A percentile compares a stretch with the other conserved stretches of the same genome.
Conservation (phyloP, 2,888 invertebrate genomes). For the Melipona beecheii region DNA sequence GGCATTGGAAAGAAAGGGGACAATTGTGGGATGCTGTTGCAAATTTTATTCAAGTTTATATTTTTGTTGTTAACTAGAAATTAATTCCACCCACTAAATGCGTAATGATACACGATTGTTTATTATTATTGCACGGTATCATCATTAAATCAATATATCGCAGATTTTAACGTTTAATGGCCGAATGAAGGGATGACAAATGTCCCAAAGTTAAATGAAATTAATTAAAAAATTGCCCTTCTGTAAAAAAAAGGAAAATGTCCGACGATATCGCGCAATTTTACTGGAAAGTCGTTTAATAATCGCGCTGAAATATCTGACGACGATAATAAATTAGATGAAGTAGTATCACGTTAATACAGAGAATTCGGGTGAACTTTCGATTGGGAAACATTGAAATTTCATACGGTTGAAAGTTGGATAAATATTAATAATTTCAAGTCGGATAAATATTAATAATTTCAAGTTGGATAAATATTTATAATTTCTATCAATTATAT, state of each 20-base stretch:
- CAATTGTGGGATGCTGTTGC: no score
- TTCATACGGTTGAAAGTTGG: background rate
- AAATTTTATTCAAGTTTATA: no score
- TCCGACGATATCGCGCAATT: background rate
- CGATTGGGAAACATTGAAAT: background rate
- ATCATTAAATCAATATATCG: no score
- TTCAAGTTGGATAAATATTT: background rate
- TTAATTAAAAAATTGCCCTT: no score
- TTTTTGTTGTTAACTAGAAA: no score
- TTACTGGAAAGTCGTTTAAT: background rate
- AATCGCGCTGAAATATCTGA: background rate
- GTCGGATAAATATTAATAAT: constrained; percentile 8
- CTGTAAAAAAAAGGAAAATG: background rate
- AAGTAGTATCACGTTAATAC: background rate
- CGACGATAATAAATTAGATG: background rate
- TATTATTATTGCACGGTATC: no score
- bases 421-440: background rate
- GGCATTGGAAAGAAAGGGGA: no score
- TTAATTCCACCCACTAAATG: no score
- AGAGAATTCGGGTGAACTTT: background rate
- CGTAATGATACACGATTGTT: no score
- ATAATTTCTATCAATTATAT: background rate
- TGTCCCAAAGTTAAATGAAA: no score
- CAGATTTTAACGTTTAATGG: no score
- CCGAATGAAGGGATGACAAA: no score